Conservation (phyloP, 2,797 vertebrate species). For the Netta rufina region DNA sequence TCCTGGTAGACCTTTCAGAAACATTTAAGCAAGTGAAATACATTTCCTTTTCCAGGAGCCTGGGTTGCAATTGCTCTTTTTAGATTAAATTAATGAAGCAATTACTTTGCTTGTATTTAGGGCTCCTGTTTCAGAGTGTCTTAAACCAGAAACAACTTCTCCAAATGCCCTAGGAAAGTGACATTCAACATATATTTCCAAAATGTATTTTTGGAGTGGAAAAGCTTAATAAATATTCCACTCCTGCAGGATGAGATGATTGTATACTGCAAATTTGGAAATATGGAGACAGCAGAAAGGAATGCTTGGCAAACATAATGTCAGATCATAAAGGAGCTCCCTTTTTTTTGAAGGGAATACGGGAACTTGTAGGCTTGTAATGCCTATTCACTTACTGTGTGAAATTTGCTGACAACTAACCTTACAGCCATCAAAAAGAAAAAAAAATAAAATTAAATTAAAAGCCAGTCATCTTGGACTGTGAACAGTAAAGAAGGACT, state of each 20-base stretch:
- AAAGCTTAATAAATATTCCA: neutral
- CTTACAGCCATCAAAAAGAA: neutral
- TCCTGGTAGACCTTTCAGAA: neutral
- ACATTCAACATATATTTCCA: neutral
- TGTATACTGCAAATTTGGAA: neutral
- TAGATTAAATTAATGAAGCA: neutral
- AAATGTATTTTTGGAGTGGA: neutral
- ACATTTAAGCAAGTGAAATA: neutral
- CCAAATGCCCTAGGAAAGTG: neutral
- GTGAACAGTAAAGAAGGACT: neutral
- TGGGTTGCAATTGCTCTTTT: neutral
- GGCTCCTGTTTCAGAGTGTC: neutral
- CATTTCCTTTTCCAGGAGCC: neutral
- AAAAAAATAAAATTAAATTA: too few species aligned
- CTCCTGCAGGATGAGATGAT: neutral
- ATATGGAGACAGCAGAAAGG: neutral
- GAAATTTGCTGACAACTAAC: neutral
- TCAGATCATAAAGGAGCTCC: neutral
- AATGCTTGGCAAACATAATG: rapidly evolving
- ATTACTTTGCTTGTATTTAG: neutral
- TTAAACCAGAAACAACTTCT: neutral
- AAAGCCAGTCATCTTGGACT: neutral
- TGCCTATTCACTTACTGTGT: neutral
- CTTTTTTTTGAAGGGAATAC: neutral
- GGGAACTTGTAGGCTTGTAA: neutral